A percentile compares a stretch with the other conserved stretches of the same genome.
Evolutionary conservation across 2,797 vertebrate genomes (phyloP).

Genomic region (Corythornis leucogaster): DNA sequence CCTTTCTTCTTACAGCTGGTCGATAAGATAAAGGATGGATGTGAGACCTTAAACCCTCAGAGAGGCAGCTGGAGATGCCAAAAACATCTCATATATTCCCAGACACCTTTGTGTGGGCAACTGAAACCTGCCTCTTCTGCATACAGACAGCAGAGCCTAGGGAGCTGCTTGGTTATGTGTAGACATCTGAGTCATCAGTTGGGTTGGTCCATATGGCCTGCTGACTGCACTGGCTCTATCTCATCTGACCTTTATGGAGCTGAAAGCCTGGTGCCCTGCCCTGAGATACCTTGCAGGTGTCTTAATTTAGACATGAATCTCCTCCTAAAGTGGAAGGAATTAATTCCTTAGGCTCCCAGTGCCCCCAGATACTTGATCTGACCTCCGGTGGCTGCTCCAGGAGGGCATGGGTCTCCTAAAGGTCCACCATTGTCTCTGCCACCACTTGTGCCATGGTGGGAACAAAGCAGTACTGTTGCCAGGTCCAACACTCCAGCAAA

Average conservation of each 20-base stretch:
- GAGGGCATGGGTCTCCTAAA: background rate
- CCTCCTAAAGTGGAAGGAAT: background rate
- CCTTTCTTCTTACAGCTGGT: background rate
- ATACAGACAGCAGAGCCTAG: background rate
- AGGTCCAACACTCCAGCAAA: fast-evolving
- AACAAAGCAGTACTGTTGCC: background rate
- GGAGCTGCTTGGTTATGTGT: background rate
- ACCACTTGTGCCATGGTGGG: fast-evolving
- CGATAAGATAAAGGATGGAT: background rate
- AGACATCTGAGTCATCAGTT: background rate
- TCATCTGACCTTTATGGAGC: background rate
- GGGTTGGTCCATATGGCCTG: background rate
- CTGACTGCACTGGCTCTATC: background rate
- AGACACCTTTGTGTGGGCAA: background rate
- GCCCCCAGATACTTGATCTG: background rate
- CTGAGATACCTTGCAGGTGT: background rate
- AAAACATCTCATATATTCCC: background rate
- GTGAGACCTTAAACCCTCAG: background rate
- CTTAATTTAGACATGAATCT: background rate
- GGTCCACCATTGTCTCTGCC: background rate
- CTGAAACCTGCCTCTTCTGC: background rate
- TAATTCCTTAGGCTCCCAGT: background rate
- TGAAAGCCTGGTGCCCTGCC: background rate
- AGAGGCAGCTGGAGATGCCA: background rate
- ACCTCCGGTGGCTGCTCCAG: background rate